These are phyloP conservation scores for Microplitis deprimator DNA, from an alignment of 2,888 invertebrate species.

Conservation along the genomic window DNA sequence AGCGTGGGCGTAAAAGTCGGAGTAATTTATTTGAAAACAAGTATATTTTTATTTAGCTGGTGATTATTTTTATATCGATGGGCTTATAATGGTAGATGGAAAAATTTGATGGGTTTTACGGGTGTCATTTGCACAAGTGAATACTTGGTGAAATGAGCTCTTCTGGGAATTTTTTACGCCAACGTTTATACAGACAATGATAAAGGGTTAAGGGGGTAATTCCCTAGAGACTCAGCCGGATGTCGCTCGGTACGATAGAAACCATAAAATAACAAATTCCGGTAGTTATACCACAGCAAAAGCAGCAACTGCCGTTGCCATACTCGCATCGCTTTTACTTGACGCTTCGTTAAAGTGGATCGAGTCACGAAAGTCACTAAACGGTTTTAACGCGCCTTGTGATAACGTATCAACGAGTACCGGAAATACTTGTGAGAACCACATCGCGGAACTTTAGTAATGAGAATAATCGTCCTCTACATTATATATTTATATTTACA, in stretches of 20 bases:
- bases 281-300: constrained; percentile 33
- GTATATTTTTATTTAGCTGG: too few relatives aligned
- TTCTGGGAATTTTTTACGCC: not conserved
- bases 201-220: constrained; percentile 20
- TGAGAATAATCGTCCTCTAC: constrained; percentile 17
- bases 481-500: constrained; percentile 4
- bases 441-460: constrained; percentile 28
- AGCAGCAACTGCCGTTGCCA: constrained; percentile 4
- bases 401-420: constrained; percentile 41
- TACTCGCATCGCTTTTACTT: constrained; percentile 12
- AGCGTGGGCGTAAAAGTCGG: too few relatives aligned
- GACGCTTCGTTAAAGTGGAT: constrained; percentile 44
- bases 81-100: not conserved
- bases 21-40: too few relatives aligned
- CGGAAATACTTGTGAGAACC: constrained; percentile 44
- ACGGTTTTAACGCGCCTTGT: constrained; percentile 37
- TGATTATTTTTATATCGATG: not conserved
- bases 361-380: constrained; percentile 46
- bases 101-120: not conserved
- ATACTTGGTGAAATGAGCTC: not conserved
- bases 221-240: constrained; percentile 36
- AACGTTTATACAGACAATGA: not conserved
- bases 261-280: constrained; percentile 42
- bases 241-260: constrained; percentile 36
- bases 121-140: not conserved